These are phyloP conservation scores for Protophormia terraenovae DNA, from an alignment of 2,888 invertebrate genomes.

Conservation along the genomic window DNA sequence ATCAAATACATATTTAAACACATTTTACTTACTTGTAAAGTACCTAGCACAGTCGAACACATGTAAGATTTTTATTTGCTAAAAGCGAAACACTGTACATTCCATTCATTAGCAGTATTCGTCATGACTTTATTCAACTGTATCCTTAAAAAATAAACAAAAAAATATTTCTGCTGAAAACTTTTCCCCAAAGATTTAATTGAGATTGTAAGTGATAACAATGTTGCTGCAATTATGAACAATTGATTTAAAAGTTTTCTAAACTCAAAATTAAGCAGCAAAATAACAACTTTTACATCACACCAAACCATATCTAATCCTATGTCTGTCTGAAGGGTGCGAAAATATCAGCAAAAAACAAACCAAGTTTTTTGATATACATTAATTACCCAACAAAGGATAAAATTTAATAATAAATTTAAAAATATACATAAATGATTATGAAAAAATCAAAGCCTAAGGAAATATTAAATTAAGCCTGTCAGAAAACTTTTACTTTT, in stretches of 20 bases:
- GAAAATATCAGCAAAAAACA: neutral
- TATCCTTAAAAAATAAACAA: neutral
- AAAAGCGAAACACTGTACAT: too few relatives aligned
- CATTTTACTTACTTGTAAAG: neutral
- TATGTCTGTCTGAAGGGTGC: neutral
- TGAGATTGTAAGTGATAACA: conserved; percentile 55
- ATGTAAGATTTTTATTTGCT: too few relatives aligned
- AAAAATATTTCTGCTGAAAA: conserved; percentile 14
- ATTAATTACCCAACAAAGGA: neutral
- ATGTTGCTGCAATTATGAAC: conserved; percentile 46
- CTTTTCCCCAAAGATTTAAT: conserved; percentile 37
- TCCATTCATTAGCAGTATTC: too few relatives aligned
- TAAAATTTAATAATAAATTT: neutral
- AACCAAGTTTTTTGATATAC: neutral
- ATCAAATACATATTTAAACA: neutral
- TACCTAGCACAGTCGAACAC: neutral
- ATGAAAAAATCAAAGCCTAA: neutral
- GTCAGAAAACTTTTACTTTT: neutral
- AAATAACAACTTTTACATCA: neutral
- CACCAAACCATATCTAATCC: neutral
- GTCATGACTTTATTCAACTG: too few relatives aligned
- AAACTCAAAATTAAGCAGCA: neutral
- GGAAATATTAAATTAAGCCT: neutral
- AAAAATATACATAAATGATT: neutral
- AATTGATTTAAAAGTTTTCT: conserved; percentile 53